Evolutionary conservation across 2,888 invertebrate genomes (phyloP).

Genomic region (Furcula furcula): DNA sequence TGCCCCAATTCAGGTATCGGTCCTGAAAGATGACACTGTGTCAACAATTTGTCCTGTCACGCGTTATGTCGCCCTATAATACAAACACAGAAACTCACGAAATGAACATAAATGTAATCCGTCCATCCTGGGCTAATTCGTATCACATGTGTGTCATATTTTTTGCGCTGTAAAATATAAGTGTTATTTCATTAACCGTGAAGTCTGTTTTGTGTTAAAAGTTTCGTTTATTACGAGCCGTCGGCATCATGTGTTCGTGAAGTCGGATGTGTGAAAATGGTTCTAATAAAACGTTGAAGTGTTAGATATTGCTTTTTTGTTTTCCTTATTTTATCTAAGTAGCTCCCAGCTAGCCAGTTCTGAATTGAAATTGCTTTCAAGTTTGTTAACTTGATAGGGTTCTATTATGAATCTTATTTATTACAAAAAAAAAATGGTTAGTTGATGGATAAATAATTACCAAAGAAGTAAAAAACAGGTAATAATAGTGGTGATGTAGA

Average conservation of each 20-base stretch:
- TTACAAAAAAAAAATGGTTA: too few relatives aligned
- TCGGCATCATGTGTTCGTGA: slow-evolving; percentile 41
- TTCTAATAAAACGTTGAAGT: slow-evolving; percentile 24
- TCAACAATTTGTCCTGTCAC: slow-evolving; percentile 74
- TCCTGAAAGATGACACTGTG: slow-evolving; percentile 75
- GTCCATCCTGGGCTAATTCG: slow-evolving; percentile 69
- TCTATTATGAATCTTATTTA: too few relatives aligned
- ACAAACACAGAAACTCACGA: slow-evolving; percentile 74
- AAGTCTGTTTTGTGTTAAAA: slow-evolving; percentile 19
- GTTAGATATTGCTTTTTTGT: slow-evolving; percentile 16
- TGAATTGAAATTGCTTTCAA: too few relatives aligned
- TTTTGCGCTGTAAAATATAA: slow-evolving; percentile 71
- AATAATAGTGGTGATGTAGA: too few relatives aligned
- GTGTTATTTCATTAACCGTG: slow-evolving; percentile 75
- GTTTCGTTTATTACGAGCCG: slow-evolving; percentile 39
- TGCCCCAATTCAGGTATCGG: slow-evolving; percentile 65
- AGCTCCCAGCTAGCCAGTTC: too few relatives aligned
- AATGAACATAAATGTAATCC: slow-evolving; percentile 76
- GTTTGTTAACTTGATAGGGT: too few relatives aligned
- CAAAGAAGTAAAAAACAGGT: too few relatives aligned
- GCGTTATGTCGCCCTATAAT: slow-evolving; percentile 70
- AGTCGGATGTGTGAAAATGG: slow-evolving; percentile 27
- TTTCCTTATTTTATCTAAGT: slow-evolving; percentile 20
- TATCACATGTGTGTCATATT: slow-evolving; percentile 70
- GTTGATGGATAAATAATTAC: too few relatives aligned